Conservation (phyloP, 2,888 invertebrate genomes). For the Amphipyra berbera region DNA sequence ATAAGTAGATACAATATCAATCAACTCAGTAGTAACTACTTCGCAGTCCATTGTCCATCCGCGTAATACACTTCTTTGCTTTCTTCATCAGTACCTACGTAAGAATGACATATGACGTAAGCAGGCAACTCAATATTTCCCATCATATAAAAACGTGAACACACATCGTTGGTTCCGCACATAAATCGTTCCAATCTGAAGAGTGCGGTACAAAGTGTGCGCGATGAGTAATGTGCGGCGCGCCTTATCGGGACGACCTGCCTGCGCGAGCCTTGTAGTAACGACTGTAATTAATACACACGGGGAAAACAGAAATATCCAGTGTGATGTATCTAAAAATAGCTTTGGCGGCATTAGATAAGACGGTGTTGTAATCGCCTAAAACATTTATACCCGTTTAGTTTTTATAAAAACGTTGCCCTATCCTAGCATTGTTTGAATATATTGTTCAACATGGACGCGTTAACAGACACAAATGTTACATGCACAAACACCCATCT, state of each 20-base stretch:
- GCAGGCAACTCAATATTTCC: constrained; percentile 22
- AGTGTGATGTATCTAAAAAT: not conserved
- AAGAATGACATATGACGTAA: not conserved
- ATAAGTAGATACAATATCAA: too few relatives aligned
- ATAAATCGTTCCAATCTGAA: constrained; percentile 57
- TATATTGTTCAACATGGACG: too few relatives aligned
- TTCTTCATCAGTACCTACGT: too few relatives aligned
- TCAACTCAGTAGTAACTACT: too few relatives aligned
- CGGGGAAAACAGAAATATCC: constrained; percentile 17
- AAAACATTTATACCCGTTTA: too few relatives aligned
- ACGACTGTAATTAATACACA: constrained; percentile 54
- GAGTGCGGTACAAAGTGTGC: constrained; percentile 37
- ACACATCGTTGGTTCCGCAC: constrained; percentile 27
- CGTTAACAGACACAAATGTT: too few relatives aligned
- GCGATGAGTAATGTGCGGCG: constrained; percentile 48
- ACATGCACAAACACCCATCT: too few relatives aligned
- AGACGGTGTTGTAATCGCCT: too few relatives aligned
- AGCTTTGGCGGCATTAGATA: not conserved
- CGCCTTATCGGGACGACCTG: constrained; percentile 44
- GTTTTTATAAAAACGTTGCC: too few relatives aligned
- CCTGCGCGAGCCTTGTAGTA: constrained; percentile 32
- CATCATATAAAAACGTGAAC: constrained; percentile 20
- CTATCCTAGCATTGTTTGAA: too few relatives aligned
- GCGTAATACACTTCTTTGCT: too few relatives aligned
- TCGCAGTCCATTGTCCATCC: too few relatives aligned